Evolutionary conservation across 1,140 invertebrate species (phyloP).

Genomic region (Drosophila teissieri): DNA sequence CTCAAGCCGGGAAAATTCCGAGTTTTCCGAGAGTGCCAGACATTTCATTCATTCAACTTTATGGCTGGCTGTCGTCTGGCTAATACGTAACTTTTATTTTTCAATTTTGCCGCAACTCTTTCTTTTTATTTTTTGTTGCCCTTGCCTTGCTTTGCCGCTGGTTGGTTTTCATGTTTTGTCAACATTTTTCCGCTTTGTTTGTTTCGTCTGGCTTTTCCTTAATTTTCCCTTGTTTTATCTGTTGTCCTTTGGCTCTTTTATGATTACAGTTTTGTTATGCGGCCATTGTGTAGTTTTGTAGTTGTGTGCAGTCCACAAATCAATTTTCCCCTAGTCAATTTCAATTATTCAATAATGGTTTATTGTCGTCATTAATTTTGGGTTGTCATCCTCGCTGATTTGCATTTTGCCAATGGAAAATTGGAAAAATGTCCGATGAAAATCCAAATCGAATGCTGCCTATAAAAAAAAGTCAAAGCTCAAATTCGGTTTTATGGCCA

Average conservation of each 20-base stretch:
- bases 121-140: slow-evolving; percentile 8
- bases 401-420: slow-evolving; percentile 41
- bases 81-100: slow-evolving; percentile 82
- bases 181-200: slow-evolving; percentile 60
- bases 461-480: slow-evolving; percentile 29
- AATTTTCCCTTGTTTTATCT: slow-evolving; percentile 5
- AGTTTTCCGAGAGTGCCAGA: slow-evolving; percentile 57
- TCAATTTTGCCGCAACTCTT: slow-evolving; percentile 69
- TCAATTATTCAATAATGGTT: slow-evolving; percentile 63
- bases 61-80: slow-evolving; percentile 53
- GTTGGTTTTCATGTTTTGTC: slow-evolving; percentile 58
- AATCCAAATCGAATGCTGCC: slow-evolving; percentile 23
- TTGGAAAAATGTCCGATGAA: slow-evolving; percentile 21
- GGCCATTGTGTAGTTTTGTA: slow-evolving; percentile 29
- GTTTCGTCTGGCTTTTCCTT: slow-evolving; percentile 22
- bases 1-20: slow-evolving; percentile 20
- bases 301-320: slow-evolving; percentile 41
- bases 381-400: slow-evolving; percentile 35
- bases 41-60: slow-evolving; percentile 79
- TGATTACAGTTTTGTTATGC: slow-evolving; percentile 29
- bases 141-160: background rate
- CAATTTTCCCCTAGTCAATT: slow-evolving; percentile 27
- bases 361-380: slow-evolving; percentile 53
- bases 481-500: slow-evolving; percentile 60
- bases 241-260: slow-evolving; percentile 16